Percentiles rank a stretch among this genome's conserved stretches.
Evolutionary conservation across 2,888 invertebrate species (phyloP).

Genomic region (Drosophila setosimentum): DNA sequence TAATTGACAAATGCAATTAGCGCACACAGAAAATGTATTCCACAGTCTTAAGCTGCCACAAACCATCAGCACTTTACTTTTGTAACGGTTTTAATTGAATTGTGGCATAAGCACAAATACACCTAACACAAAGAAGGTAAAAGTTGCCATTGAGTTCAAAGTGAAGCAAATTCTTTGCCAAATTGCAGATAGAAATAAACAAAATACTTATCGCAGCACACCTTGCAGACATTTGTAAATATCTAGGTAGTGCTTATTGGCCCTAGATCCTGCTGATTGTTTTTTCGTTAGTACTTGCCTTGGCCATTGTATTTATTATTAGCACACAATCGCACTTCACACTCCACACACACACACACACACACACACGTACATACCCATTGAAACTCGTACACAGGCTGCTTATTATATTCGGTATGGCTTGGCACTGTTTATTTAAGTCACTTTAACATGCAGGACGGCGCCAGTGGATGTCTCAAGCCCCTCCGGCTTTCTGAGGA

Average conservation of each 20-base stretch:
- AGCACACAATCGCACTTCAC: conserved; percentile 4
- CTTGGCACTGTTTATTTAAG: conserved; percentile 35
- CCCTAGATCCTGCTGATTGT: conserved; percentile 27
- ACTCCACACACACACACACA: background rate
- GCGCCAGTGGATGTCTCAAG: conserved; percentile 42
- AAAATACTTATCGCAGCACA: conserved; percentile 16
- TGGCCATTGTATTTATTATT: conserved; percentile 13
- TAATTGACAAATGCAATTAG: conserved; percentile 56
- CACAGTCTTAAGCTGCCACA: conserved; percentile 2
- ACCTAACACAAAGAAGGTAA: conserved; percentile 8
- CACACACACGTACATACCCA: conserved; percentile 1
- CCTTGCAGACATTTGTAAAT: background rate
- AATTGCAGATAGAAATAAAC: conserved; percentile 20
- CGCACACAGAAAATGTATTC: conserved; percentile 22
- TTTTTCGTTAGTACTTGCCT: conserved; percentile 14
- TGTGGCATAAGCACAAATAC: conserved; percentile 34
- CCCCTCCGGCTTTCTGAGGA: conserved; percentile 18
- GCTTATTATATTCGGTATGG: conserved; percentile 8
- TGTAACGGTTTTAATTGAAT: conserved; percentile 45
- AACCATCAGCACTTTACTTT: conserved; percentile 37
- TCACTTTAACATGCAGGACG: conserved; percentile 53
- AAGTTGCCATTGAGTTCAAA: conserved; percentile 6
- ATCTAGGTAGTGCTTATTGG: conserved; percentile 11
- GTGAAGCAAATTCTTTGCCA: conserved; percentile 23
- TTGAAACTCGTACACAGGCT: conserved; percentile 12